Evolutionary conservation across 2,888 invertebrate species (phyloP), one percentile per base, ranked within the genome.

Genomic region (Lithophane leautieri): DNA sequence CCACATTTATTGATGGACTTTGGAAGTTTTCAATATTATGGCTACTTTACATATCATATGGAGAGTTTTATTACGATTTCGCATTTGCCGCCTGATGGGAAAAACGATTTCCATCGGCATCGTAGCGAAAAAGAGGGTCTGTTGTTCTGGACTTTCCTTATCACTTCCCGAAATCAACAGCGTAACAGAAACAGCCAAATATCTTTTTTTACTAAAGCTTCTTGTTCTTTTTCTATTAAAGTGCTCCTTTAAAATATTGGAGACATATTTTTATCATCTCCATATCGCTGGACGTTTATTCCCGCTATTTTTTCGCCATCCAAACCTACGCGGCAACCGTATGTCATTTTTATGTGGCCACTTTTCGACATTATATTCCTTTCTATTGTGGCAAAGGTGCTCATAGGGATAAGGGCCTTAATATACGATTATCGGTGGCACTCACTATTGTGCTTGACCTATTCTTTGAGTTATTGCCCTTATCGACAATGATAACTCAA

Each of bases 11-110:
- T 96, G 96, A 96, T 96, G 96, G 95, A 94, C 95, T 96, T 96
- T 95, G 94, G 95, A 95, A 96, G 93, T 96, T 96, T 96, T 95
- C 96, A 96, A 95, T 95, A 95, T 96, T 95, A 96, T 96, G 94
- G 95, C 94, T 96, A 95, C 95, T 96, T 96, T 96, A 96, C 96
- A 96, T 96, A 94, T 94, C 91, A 92, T 92, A 92, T 90, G 94
- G 94, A 94, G 94, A 95, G 94, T 95, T 96, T 96, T 96, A 96
- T 96, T 96, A 96, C 96, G 94, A 96, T 95, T 96, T 96, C 94
- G 93, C 96, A 96, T 96, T 96, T 96, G 96, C 96, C 95, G 94
- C 96, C 95, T 92, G 96, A 95, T 94, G 96, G 88, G 96, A 92
- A 90, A 92, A 91, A 91, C 91, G 90, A 92, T 92, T 93, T 92